Conservation (phyloP, 1,140 invertebrate species). For the Reticulitermes speratus region DNA sequence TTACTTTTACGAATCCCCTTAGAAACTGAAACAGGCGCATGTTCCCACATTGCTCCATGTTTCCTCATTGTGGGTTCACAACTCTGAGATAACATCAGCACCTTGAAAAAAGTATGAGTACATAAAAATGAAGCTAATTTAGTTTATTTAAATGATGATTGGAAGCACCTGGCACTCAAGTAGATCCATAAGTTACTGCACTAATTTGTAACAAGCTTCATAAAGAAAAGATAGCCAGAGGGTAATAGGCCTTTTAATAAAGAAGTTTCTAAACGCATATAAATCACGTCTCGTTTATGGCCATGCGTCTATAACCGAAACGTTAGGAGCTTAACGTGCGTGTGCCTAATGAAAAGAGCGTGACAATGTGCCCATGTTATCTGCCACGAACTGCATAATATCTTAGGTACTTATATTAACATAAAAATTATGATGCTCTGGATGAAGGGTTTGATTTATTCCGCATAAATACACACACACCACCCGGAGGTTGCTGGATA, state of each 20-base stretch:
- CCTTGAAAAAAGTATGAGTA: not conserved
- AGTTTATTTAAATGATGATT: not conserved
- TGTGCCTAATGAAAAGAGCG: not conserved
- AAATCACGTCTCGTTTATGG: not conserved
- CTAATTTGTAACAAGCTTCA: not conserved
- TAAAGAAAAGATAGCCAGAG: not conserved
- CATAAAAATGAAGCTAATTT: not conserved
- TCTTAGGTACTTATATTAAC: not conserved
- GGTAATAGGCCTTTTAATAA: not conserved
- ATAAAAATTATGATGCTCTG: not conserved
- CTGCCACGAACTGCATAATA: not conserved
- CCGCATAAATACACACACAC: not conserved
- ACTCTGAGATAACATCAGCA: not conserved
- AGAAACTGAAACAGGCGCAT: too few species aligned
- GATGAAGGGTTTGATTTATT: conserved; percentile 13
- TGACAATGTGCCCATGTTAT: not conserved
- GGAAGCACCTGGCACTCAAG: not conserved
- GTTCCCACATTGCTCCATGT: too few species aligned
- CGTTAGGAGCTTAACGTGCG: not conserved
- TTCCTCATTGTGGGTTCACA: too few species aligned
- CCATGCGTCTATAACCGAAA: not conserved
- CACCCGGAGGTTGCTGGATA: not conserved
- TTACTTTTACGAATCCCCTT: too few species aligned
- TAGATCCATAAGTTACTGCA: not conserved
- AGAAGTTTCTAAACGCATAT: not conserved